Conservation (phyloP, 92 coral and sea anemone species). For the Ricordea florida region DNA sequence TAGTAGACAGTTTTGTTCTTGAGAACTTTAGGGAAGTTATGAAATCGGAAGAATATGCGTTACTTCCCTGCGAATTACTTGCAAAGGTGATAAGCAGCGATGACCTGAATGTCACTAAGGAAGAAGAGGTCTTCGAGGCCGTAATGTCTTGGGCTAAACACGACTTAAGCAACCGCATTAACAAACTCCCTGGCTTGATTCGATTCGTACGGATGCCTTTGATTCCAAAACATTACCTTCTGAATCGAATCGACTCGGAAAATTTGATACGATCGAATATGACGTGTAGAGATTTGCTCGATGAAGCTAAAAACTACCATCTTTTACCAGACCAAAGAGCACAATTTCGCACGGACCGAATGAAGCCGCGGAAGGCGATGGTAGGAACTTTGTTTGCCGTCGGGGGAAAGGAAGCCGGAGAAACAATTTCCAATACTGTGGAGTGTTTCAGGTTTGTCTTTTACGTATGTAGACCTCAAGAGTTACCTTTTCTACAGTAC, state of each 20-base stretch:
- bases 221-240: conserved; percentile 87
- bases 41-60: conserved; percentile 95
- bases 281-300: conserved; percentile 89
- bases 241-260: conserved; percentile 85
- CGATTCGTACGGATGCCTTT: conserved; percentile 91
- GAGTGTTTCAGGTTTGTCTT: conserved; percentile 96
- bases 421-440: conserved; percentile 94
- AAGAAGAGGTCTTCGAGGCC: conserved; percentile 93
- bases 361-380: conserved; percentile 94
- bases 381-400: conserved; percentile 93
- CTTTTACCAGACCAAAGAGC: conserved; percentile 91
- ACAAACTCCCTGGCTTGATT: conserved; percentile 73
- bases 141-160: conserved; percentile 96
- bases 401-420: conserved; percentile 99
- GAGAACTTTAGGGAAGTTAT: conserved; percentile 86
- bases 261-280: conserved; percentile 84
- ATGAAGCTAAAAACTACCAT: conserved; percentile 97
- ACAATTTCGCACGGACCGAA: conserved; percentile 82
- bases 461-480: too few species aligned
- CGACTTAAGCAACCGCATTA: conserved; percentile 78
- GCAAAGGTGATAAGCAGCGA: conserved; percentile 92
- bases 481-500: too few species aligned
- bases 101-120: conserved; percentile 79
- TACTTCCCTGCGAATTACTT: conserved; percentile 89
- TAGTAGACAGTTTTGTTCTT: conserved; percentile 88